Conservation (phyloP, 2,797 vertebrate genomes). For the Artibeus lituratus region DNA sequence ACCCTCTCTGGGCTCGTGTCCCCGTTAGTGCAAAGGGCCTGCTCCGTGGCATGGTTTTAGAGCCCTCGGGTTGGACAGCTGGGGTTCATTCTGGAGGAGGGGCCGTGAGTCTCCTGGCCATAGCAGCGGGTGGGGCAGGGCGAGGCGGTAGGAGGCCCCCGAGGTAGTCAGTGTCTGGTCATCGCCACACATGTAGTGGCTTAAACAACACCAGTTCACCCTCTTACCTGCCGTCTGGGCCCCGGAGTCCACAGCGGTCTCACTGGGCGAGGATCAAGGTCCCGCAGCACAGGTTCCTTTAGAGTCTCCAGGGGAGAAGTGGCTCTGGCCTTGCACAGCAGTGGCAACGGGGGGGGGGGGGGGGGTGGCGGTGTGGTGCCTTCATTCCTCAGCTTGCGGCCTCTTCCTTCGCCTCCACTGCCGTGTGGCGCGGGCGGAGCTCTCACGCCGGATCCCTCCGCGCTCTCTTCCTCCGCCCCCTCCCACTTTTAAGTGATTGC, state of each 20-base stretch:
- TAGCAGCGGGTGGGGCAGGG: background rate
- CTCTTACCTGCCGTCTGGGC: background rate
- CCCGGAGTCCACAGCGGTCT: background rate
- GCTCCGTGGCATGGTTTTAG: background rate
- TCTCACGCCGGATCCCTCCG: rapidly evolving
- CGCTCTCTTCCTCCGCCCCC: background rate
- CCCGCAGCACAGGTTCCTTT: background rate
- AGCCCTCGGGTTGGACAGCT: background rate
- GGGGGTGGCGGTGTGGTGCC: background rate
- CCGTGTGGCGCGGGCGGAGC: background rate
- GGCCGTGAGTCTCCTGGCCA: rapidly evolving
- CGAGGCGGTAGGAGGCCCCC: rapidly evolving
- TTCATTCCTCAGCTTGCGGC: rapidly evolving
- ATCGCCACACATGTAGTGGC: rapidly evolving
- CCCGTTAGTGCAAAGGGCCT: background rate
- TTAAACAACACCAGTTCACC: background rate
- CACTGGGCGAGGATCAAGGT: background rate
- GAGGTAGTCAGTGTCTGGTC: too few species aligned
- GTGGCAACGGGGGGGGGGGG: background rate
- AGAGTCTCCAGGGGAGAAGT: rapidly evolving
- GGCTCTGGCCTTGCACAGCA: background rate
- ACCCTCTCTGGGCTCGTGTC: background rate
- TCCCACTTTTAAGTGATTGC: too few species aligned
- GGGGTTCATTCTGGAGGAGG: background rate
- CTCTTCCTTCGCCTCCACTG: too few species aligned